Conservation (phyloP, 2,113 vertebrate genomes). For the Colaptes auratus region DNA sequence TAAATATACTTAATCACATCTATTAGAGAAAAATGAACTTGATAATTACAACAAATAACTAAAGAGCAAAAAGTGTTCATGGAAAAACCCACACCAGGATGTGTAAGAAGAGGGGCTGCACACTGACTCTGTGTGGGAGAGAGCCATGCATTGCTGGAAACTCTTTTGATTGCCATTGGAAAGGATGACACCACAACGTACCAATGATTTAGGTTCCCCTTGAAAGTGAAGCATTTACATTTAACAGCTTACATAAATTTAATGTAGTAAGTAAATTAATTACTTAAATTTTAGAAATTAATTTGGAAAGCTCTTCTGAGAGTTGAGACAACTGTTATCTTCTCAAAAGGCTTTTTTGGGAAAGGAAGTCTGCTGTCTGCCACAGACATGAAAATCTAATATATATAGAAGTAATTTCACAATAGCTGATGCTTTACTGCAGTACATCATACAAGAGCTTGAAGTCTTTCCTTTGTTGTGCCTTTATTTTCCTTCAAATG, state of each 20-base stretch:
- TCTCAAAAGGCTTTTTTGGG: neutral
- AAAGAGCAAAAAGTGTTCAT: constrained; percentile 83
- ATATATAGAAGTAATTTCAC: neutral
- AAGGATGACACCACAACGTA: neutral
- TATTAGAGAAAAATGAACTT: constrained; percentile 92
- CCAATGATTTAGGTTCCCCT: constrained; percentile 31
- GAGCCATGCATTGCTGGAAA: neutral
- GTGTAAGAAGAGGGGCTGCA: neutral
- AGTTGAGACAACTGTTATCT: neutral
- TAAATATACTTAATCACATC: constrained; percentile 99
- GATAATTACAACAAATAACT: constrained; percentile 93
- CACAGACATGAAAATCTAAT: neutral
- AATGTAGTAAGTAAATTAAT: constrained; percentile 35
- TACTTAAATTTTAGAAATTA: constrained; percentile 54
- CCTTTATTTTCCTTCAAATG: neutral
- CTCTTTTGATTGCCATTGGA: neutral
- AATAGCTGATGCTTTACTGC: neutral
- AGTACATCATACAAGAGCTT: neutral
- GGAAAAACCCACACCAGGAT: constrained; percentile 54
- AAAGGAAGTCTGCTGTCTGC: neutral
- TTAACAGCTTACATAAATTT: constrained; percentile 58
- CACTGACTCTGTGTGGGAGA: neutral
- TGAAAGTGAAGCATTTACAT: constrained; percentile 57
- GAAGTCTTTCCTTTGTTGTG: neutral
- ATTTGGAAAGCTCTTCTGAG: constrained; percentile 54